Conservation (phyloP, 2,797 vertebrate species). For the Meriones psammophilus region DNA sequence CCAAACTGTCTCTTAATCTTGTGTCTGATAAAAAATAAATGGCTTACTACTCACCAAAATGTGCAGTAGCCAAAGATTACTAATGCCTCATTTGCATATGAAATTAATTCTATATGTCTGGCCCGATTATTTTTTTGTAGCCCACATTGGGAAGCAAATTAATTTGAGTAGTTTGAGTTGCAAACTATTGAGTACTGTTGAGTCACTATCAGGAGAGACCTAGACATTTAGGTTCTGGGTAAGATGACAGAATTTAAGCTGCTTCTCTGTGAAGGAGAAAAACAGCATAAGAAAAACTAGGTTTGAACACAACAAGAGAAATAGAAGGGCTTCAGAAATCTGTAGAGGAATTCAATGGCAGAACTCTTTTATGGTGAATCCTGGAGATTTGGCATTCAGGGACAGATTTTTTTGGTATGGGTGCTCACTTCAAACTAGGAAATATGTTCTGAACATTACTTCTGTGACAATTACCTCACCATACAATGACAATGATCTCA, state of each 20-base stretch:
- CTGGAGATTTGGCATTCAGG: not conserved
- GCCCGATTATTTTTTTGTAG: conserved; percentile 59
- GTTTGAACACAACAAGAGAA: not conserved
- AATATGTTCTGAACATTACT: conserved; percentile 29
- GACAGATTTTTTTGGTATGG: not conserved
- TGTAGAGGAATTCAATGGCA: not conserved
- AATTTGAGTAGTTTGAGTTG: conserved; percentile 48
- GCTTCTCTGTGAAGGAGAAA: not conserved
- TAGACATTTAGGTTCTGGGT: not conserved
- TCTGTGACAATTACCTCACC: not conserved
- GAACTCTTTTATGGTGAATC: not conserved
- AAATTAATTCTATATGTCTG: conserved; percentile 68
- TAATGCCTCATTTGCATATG: conserved; percentile 73
- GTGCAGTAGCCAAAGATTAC: conserved; percentile 29
- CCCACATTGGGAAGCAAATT: not conserved
- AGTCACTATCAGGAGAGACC: not conserved
- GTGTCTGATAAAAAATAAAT: conserved; percentile 75
- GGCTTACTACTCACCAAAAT: conserved; percentile 56
- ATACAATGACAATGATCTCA: not conserved
- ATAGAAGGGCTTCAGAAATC: not conserved
- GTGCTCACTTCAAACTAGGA: not conserved
- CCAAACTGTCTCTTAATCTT: conserved; percentile 66
- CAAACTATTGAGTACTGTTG: not conserved
- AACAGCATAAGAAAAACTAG: not conserved
- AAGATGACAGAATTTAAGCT: not conserved